These are phyloP conservation scores for Delichon dasypus DNA, from an alignment of 2,797 vertebrate species.

Conservation along the genomic window DNA sequence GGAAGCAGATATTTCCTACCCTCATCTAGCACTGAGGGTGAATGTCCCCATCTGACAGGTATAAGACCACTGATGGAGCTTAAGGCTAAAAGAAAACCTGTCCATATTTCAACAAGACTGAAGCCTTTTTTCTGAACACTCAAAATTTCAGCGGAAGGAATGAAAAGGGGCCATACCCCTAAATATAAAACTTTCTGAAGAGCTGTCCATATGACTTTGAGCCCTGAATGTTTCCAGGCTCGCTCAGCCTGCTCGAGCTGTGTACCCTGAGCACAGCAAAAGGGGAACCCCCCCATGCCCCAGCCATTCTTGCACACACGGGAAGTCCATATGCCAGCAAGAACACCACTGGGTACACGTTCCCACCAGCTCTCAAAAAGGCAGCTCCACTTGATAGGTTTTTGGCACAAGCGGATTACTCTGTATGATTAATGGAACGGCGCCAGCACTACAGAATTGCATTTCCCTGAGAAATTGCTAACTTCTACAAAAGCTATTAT, in stretches of 20 bases:
- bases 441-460: conserved; percentile 42
- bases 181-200: neutral
- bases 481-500: conserved; percentile 59
- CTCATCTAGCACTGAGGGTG: neutral
- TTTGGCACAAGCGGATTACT: conserved; percentile 58
- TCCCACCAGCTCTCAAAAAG: conserved; percentile 64
- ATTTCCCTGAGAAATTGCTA: conserved; percentile 50
- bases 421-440: conserved; percentile 58
- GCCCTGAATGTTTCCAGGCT: neutral
- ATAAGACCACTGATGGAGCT: neutral
- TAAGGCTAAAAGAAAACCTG: neutral
- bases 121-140: neutral
- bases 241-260: neutral
- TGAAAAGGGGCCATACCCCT: neutral
- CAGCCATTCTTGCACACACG: conserved; percentile 51
- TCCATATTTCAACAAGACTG: neutral
- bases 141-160: neutral
- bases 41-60: neutral
- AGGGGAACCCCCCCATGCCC: neutral
- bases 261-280: neutral
- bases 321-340: conserved; percentile 61
- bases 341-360: conserved; percentile 64
- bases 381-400: conserved; percentile 67
- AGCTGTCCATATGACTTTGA: neutral
- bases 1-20: neutral